Base-by-base conservation (phyloP, 1,140 invertebrate species). In the Saccostrea glomerata region DNA sequence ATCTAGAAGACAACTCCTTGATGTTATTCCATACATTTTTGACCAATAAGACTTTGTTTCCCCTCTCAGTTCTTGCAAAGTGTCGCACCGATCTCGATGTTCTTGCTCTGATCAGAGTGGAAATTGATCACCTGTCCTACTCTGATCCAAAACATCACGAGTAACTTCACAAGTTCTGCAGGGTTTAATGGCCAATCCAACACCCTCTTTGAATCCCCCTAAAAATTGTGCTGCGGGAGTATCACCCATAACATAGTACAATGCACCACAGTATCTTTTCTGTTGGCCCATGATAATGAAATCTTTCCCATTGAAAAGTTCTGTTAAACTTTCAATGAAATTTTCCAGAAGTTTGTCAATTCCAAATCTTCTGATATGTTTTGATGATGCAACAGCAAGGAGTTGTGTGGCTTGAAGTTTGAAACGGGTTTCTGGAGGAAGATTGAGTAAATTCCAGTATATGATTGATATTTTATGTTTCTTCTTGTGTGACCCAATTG, bases 381-480 rank as follows among this genome's bases (percentile, higher is more conserved):
- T 47, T 47, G 47, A 47, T 47, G 47, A 47, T 47, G 47, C 47
- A 47, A 47, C 47, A 25, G 73, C 40, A 82, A 15, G 40, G 20
- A 82, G 47, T 23, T 84, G 82, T n/a, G 82, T 54, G 7, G 82
- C 30, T 25, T 84, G 82, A 11, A 84, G 3, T 54, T 84, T 54
- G 56, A 84, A 84, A n/a, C 82, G 1, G 23, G 20, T n/a, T 47
- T 84, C 82, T 84, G 54, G 82, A n/a, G 40, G 56, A 17, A 84
- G 20, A 55, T 47, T 84, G 9, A 54, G 25, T 40, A 56, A 55
- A 84, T 23, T 30, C 82, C 82, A 84, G 40, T 84, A 55, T 54
- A 84, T 55, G 17, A 25, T 25, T 84, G 36, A 47, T 47, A 83
- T 17, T 83, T 83, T 83, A 47, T 83, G 82, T 54, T 83, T 83